These are phyloP conservation scores for Lophotis ruficrista DNA, from an alignment of 2,113 vertebrate genomes.

Conservation along the genomic window DNA sequence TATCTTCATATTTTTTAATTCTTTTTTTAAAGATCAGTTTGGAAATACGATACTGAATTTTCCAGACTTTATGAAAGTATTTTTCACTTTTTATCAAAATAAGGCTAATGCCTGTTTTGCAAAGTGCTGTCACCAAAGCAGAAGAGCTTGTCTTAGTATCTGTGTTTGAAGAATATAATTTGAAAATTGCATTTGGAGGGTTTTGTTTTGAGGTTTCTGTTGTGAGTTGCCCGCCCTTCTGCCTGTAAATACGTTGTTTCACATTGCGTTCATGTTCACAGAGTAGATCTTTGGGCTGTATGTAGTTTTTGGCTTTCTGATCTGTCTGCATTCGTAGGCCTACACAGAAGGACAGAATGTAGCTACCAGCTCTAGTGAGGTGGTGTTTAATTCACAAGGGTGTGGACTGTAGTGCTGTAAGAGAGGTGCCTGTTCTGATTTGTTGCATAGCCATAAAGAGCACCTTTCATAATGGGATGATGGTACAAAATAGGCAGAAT, in stretches of 20 bases:
- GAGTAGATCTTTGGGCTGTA: neutral
- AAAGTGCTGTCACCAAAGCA: neutral
- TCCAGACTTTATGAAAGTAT: neutral
- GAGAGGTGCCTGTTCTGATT: neutral
- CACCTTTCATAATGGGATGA: no score
- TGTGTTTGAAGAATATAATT: neutral
- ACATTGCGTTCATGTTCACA: accelerated
- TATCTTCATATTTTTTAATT: neutral
- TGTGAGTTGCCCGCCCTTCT: neutral
- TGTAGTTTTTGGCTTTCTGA: neutral
- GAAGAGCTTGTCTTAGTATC: neutral
- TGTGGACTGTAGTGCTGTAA: neutral
- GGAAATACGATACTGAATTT: neutral
- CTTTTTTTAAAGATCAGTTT: neutral
- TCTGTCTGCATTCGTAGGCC: neutral
- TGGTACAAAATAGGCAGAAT: neutral
- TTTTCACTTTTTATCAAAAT: neutral
- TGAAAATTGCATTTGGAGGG: accelerated
- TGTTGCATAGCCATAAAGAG: neutral
- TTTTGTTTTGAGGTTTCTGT: neutral
- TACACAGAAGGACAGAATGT: neutral
- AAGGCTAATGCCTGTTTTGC: neutral
- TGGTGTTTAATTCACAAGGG: neutral
- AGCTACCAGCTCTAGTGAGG: neutral
- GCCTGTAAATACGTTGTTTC: neutral